Conservation (phyloP, 1,140 invertebrate genomes). For the Drosophila ficusphila region DNA sequence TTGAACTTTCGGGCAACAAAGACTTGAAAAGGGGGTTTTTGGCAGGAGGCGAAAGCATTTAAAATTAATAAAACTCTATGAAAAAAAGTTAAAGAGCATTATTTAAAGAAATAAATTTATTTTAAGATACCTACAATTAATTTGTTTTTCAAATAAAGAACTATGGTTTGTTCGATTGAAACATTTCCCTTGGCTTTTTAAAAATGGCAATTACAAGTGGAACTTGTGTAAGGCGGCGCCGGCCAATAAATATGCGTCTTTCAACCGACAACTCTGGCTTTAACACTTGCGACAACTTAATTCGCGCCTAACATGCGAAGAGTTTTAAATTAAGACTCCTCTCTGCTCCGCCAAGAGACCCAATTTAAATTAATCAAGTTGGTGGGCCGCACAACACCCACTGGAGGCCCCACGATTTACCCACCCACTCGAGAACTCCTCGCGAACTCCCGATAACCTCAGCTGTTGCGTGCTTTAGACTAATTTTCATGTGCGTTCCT, state of each 20-base stretch:
- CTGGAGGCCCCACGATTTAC: not conserved
- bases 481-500: constrained; percentile 64
- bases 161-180: not conserved
- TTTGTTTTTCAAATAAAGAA: too few relatives aligned
- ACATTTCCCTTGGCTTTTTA: constrained; percentile 27
- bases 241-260: constrained; percentile 40
- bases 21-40: not conserved
- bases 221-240: constrained; percentile 46
- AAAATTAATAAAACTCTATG: not conserved
- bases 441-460: constrained; percentile 13
- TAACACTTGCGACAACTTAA: constrained; percentile 78
- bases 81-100: too few relatives aligned
- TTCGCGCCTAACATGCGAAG: constrained; percentile 63
- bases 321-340: constrained; percentile 10
- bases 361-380: constrained; percentile 75
- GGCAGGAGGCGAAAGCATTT: not conserved
- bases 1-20: constrained; percentile 45
- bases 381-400: constrained; percentile 26
- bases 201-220: constrained; percentile 56
- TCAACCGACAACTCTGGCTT: constrained; percentile 22
- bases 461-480: constrained; percentile 51
- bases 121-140: not conserved
- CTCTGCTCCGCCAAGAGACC: constrained; percentile 17
- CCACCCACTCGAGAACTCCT: constrained; percentile 9
- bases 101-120: not conserved